phyloP scores from a whole-genome alignment of 2,888 invertebrate genomes.

The Eupithecia centaureata region DNA sequence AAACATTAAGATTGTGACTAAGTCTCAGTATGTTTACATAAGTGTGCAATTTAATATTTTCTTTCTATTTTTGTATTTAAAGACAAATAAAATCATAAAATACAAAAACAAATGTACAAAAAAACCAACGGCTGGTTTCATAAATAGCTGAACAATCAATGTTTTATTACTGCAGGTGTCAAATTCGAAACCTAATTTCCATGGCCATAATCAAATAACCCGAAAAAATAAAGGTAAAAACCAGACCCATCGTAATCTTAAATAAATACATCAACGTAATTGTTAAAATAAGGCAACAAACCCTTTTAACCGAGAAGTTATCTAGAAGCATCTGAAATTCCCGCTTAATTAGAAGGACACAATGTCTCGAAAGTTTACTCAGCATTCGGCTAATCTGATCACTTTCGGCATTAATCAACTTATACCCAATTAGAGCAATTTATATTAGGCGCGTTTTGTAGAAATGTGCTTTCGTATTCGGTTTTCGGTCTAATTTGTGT shows the following conservation, averaged over 20 bases:
- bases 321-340: slow-evolving; percentile 26
- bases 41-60: no score
- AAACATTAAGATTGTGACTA: no score
- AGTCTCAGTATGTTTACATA: no score
- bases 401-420: slow-evolving; percentile 39
- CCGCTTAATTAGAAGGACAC: slow-evolving; percentile 27
- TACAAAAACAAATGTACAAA: no score
- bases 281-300: slow-evolving; percentile 7
- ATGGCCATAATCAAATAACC: no score
- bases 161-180: no score
- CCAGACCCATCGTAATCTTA: background rate
- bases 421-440: slow-evolving; percentile 43
- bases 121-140: no score
- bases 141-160: no score
- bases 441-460: slow-evolving; percentile 28
- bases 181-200: background rate
- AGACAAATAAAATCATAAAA: no score
- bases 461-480: slow-evolving; percentile 7
- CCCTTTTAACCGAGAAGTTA: slow-evolving; percentile 18
- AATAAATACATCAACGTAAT: slow-evolving; percentile 13
- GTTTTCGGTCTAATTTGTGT: slow-evolving; percentile 12
- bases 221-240: background rate
- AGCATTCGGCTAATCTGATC: slow-evolving; percentile 31
- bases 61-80: no score
- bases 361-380: slow-evolving; percentile 33